These are phyloP conservation scores for Leptinotarsa rubiginosa DNA, from an alignment of 2,888 invertebrate species.

Conservation along the genomic window DNA sequence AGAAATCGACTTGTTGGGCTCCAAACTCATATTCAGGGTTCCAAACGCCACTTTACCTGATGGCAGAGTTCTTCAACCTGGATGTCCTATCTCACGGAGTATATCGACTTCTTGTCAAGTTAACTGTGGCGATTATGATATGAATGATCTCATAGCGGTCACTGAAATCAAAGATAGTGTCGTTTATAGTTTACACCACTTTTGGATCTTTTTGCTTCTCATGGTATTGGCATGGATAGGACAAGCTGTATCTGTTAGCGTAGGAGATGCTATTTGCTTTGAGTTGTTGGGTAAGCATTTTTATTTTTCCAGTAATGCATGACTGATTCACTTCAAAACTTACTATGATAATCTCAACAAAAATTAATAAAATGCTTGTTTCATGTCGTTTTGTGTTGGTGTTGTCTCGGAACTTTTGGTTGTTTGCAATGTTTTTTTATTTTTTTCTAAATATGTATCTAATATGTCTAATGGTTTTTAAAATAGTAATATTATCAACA, in stretches of 20 bases:
- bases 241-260: conserved; percentile 87
- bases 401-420: too few species aligned
- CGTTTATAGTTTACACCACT: conserved; percentile 71
- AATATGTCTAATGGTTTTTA: too few species aligned
- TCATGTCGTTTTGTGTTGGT: too few species aligned
- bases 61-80: conserved; percentile 47
- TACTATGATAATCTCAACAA: too few species aligned
- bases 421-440: too few species aligned
- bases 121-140: conserved; percentile 18
- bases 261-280: conserved; percentile 92
- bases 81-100: conserved; percentile 47
- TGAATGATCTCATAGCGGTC: conserved; percentile 68
- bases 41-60: conserved; percentile 51
- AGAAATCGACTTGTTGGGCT: conserved; percentile 45
- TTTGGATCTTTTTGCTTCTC: conserved; percentile 82
- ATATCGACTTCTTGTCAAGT: conserved; percentile 24
- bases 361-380: too few species aligned
- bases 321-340: too few species aligned
- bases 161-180: conserved; percentile 62
- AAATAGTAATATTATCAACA: too few species aligned
- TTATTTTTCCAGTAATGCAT: background rate
- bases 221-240: conserved; percentile 85
- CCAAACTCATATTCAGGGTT: conserved; percentile 53
- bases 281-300: conserved; percentile 76
- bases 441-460: too few species aligned